Conservation (phyloP, 1,140 invertebrate genomes). For the Maconellicoccus hirsutus region DNA sequence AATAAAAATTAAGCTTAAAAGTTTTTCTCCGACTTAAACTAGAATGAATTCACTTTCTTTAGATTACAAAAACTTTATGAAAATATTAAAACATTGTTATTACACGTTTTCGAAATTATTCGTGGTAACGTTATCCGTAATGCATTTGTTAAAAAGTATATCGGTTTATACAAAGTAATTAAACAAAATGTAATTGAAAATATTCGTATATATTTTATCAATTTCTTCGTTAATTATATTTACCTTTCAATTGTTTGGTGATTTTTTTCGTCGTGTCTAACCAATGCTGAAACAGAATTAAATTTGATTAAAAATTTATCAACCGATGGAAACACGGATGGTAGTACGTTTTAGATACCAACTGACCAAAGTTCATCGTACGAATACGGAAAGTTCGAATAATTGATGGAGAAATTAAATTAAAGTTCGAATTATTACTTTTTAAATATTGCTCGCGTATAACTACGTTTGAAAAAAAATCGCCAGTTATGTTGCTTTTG, state of each 20-base stretch:
- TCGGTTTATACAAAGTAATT: not conserved
- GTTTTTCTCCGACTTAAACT: not conserved
- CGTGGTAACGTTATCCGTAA: not conserved
- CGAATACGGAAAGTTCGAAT: too few relatives aligned
- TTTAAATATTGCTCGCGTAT: too few relatives aligned
- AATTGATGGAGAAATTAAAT: too few relatives aligned
- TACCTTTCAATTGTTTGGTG: constrained; percentile 62
- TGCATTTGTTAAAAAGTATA: not conserved
- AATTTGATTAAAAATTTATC: not conserved
- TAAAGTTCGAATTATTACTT: too few relatives aligned
- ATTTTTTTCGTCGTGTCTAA: constrained; percentile 74
- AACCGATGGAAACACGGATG: not conserved
- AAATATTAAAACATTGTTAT: constrained; percentile 13
- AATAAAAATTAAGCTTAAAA: constrained; percentile 14
- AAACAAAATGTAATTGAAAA: not conserved
- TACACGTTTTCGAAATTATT: constrained; percentile 3
- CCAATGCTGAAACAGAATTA: constrained; percentile 60
- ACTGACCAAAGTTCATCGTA: too few relatives aligned
- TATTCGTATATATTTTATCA: not conserved
- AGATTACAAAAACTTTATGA: constrained; percentile 15
- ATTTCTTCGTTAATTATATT: constrained; percentile 26
- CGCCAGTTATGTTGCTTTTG: too few relatives aligned
- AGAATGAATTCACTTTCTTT: constrained; percentile 4
- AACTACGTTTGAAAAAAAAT: too few relatives aligned
- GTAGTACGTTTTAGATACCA: too few relatives aligned